A percentile compares a stretch with the other conserved stretches of the same genome.
phyloP scores from a whole-genome alignment of 1,140 invertebrate species.

The Drosophila bocqueti region DNA sequence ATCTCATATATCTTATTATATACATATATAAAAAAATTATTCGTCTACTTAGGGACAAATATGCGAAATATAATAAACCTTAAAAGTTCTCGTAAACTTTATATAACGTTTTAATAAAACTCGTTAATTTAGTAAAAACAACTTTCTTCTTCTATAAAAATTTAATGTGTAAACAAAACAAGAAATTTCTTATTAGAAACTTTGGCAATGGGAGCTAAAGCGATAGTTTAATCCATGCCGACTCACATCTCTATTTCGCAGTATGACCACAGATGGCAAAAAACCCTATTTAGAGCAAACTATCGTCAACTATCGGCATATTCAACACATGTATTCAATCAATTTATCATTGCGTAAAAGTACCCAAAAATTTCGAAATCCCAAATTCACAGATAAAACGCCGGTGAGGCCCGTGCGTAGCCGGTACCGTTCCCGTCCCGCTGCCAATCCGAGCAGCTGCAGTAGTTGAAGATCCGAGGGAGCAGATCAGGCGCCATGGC shows the following conservation, averaged over 20 bases:
- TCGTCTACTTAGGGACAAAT: not conserved
- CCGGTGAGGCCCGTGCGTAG: conserved; percentile 53
- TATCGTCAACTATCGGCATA: conserved; percentile 38
- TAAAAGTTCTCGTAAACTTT: not conserved
- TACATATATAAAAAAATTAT: not conserved
- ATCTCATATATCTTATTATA: not conserved
- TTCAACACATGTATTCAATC: conserved; percentile 66
- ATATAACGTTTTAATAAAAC: too few relatives aligned
- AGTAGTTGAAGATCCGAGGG: not conserved
- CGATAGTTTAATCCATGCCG: not conserved
- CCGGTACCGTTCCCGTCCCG: conserved; percentile 31
- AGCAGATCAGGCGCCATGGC: conserved; percentile 53
- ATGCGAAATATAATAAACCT: not conserved
- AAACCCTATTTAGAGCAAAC: conserved; percentile 19
- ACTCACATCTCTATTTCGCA: conserved; percentile 4
- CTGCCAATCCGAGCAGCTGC: conserved; percentile 7
- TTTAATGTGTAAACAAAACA: not conserved
- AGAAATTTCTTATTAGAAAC: not conserved
- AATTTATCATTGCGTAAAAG: conserved; percentile 77
- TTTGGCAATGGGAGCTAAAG: not conserved
- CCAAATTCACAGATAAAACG: conserved; percentile 67
- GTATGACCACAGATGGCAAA: conserved; percentile 24
- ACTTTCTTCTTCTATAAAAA: not conserved
- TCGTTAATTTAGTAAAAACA: not conserved
- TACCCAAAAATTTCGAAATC: conserved; percentile 73